phyloP scores from a whole-genome alignment of 2,888 invertebrate genomes.

The Chrysolina americana region DNA sequence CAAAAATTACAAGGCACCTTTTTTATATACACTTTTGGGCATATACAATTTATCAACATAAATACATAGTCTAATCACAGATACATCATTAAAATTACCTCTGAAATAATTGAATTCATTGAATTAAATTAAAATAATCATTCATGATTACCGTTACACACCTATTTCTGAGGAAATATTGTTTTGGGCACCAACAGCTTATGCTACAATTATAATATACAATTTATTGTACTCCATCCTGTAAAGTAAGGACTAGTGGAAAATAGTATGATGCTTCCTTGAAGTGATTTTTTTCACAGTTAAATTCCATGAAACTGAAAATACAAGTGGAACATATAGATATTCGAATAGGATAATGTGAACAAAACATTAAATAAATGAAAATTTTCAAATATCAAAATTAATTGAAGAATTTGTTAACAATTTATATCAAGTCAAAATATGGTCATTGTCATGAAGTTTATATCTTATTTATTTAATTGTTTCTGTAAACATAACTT shows the following conservation, averaged over 20 bases:
- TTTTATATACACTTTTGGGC: constrained; percentile 50
- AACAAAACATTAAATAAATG: too few species aligned
- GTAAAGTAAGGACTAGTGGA: too few species aligned
- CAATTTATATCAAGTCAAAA: too few species aligned
- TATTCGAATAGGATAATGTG: too few species aligned
- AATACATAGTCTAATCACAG: constrained; percentile 58
- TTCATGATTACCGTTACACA: background rate
- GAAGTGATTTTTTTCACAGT: background rate
- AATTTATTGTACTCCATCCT: background rate
- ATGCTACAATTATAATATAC: background rate
- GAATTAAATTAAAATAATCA: constrained; percentile 17
- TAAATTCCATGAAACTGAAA: background rate
- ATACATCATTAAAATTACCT: constrained; percentile 46
- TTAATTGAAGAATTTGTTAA: too few species aligned
- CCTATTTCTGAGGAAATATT: background rate
- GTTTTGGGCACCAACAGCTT: constrained; percentile 8
- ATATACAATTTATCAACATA: constrained; percentile 54
- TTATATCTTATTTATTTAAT: background rate
- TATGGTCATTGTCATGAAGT: background rate
- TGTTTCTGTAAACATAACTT: background rate
- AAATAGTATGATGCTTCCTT: background rate
- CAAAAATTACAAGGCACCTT: constrained; percentile 58
- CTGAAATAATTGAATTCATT: constrained; percentile 20
- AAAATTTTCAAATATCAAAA: too few species aligned
- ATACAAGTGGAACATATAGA: background rate